A percentile compares a stretch with the other conserved stretches of the same genome.
Conservation (phyloP, 2,113 vertebrate genomes). For the Zosterops lateralis region DNA sequence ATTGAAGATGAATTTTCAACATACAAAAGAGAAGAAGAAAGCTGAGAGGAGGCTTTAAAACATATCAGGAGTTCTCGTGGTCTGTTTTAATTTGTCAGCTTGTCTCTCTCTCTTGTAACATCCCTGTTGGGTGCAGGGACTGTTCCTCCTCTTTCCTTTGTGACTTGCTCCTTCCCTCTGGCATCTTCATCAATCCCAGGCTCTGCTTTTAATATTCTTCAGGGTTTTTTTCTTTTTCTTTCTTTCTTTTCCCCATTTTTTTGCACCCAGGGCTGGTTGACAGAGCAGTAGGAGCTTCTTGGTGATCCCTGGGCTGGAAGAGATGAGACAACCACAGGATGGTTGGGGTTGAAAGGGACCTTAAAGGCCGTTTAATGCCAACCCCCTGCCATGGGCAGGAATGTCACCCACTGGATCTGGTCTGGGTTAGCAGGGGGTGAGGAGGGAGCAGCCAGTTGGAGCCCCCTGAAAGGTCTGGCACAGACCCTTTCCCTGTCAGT, state of each 20-base stretch:
- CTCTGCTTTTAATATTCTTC: background rate
- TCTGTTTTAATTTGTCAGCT: conserved; percentile 10
- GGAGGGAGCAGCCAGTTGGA: background rate
- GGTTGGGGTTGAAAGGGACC: background rate
- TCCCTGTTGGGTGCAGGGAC: background rate
- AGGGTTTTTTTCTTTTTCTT: background rate
- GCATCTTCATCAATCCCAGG: background rate
- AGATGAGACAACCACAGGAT: background rate
- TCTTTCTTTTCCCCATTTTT: accelerated
- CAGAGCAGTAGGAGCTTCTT: background rate
- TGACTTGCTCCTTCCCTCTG: background rate
- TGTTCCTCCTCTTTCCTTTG: background rate
- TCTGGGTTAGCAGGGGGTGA: too few relatives aligned
- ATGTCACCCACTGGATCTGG: background rate
- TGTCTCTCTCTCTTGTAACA: background rate
- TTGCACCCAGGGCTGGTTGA: background rate
- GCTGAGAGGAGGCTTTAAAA: conserved; percentile 8
- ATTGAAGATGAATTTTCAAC: conserved; percentile 50
- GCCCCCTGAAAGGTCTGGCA: background rate
- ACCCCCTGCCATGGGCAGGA: background rate
- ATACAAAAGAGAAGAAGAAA: conserved; percentile 49
- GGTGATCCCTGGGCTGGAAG: background rate
- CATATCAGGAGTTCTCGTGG: background rate
- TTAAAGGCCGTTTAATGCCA: background rate
- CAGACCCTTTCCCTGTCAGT: background rate